Percentiles rank a stretch among this genome's conserved stretches.
phyloP scores from a whole-genome alignment of 2,113 vertebrate genomes.

The Megaleporinus macrocephalus region DNA sequence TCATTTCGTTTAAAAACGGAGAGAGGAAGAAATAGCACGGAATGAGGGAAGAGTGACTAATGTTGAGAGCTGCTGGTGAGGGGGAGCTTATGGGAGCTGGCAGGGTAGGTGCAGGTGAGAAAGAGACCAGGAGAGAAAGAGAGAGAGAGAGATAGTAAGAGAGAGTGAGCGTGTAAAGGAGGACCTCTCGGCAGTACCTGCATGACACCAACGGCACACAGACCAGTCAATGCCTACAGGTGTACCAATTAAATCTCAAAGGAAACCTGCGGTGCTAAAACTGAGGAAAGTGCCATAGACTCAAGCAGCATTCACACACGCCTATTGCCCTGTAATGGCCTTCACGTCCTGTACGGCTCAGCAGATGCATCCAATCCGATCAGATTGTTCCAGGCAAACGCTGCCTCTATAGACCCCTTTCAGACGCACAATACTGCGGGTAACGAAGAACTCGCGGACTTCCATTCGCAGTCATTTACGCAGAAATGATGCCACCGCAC shows the following conservation, averaged over 20 bases:
- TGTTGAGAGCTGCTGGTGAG: not conserved
- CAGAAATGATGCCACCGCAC: not conserved
- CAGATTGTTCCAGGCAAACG: not conserved
- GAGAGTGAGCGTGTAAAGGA: not conserved
- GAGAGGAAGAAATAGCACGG: not conserved
- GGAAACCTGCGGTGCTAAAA: not conserved
- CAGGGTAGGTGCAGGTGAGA: not conserved
- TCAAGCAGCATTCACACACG: not conserved
- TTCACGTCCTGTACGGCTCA: not conserved
- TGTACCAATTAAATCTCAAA: not conserved
- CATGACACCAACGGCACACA: not conserved
- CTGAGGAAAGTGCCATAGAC: not conserved
- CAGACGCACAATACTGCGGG: not conserved
- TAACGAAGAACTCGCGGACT: not conserved
- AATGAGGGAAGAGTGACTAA: not conserved
- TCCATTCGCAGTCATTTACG: not conserved
- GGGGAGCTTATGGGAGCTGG: not conserved
- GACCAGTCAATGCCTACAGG: not conserved
- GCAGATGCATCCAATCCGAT: not conserved
- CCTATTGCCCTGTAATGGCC: not conserved
- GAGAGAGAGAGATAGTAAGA: not conserved
- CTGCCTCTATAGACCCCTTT: not conserved
- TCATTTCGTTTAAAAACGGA: constrained; percentile 22
- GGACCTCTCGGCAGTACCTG: not conserved
- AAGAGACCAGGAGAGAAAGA: not conserved